These are phyloP conservation scores for Cheilosia vernalis DNA, from an alignment of 2,888 invertebrate genomes.

Conservation along the genomic window DNA sequence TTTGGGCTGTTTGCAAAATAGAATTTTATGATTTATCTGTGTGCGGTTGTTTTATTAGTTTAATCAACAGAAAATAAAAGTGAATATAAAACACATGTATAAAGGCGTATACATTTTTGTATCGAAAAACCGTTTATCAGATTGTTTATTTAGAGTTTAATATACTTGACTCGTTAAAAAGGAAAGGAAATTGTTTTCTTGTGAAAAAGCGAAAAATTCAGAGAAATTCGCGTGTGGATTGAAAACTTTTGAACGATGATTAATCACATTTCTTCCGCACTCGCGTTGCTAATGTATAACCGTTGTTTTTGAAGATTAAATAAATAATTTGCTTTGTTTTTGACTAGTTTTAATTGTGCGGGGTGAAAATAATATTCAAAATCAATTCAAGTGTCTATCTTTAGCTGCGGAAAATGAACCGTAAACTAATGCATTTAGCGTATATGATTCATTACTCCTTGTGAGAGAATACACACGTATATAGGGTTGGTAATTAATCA, in stretches of 20 bases:
- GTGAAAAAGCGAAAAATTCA: slow-evolving; percentile 27
- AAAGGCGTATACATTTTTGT: slow-evolving; percentile 51
- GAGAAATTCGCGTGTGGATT: slow-evolving; percentile 52
- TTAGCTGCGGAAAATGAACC: slow-evolving; percentile 34
- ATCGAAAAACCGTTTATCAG: slow-evolving; percentile 51
- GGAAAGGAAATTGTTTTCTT: slow-evolving; percentile 18
- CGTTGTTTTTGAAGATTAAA: slow-evolving; percentile 36
- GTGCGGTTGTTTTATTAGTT: slow-evolving; percentile 64
- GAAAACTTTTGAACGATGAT: slow-evolving; percentile 53
- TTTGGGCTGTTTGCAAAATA: slow-evolving; percentile 11
- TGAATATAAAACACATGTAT: slow-evolving; percentile 5
- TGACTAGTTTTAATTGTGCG: slow-evolving; percentile 42
- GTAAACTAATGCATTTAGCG: slow-evolving; percentile 53
- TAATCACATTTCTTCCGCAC: slow-evolving; percentile 57
- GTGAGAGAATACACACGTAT: slow-evolving; percentile 8
- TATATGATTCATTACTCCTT: slow-evolving; percentile 71
- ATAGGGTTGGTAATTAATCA: slow-evolving; percentile 72
- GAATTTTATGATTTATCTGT: slow-evolving; percentile 54
- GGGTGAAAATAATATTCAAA: slow-evolving; percentile 38
- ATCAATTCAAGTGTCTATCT: slow-evolving; percentile 36
- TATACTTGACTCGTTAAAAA: slow-evolving; percentile 56
- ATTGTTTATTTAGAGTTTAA: slow-evolving; percentile 71
- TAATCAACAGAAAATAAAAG: slow-evolving; percentile 31
- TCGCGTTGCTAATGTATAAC: slow-evolving; percentile 47
- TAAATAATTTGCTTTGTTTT: slow-evolving; percentile 14